These are phyloP conservation scores for Hypercompe scribonia DNA, from an alignment of 2,888 invertebrate species.

Conservation along the genomic window DNA sequence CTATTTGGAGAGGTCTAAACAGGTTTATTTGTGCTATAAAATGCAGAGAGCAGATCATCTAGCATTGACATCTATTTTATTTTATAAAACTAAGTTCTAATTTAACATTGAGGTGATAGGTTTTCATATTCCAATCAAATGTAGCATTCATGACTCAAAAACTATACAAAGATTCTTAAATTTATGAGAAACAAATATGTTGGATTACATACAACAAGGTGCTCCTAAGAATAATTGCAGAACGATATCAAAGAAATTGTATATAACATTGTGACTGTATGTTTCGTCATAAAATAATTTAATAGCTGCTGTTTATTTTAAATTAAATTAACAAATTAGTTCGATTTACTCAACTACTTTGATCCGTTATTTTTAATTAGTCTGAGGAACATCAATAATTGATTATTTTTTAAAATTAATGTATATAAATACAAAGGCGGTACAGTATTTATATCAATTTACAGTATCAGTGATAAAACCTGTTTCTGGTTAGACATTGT, in stretches of 20 bases:
- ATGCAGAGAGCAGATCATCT: conserved; percentile 45
- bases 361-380: conserved; percentile 69
- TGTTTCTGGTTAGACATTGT: conserved; percentile 26
- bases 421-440: conserved; percentile 52
- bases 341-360: conserved; percentile 62
- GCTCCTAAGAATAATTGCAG: conserved; percentile 18
- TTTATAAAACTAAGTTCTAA: conserved; percentile 43
- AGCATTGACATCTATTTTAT: conserved; percentile 43
- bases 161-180: conserved; percentile 25
- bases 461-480: conserved; percentile 25
- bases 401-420: conserved; percentile 64
- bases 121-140: conserved; percentile 43
- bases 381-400: conserved; percentile 72
- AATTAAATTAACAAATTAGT: conserved; percentile 51
- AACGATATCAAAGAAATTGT: not conserved
- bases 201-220: not conserved
- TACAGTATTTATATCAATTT: conserved; percentile 42
- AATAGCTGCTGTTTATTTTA: conserved; percentile 53
- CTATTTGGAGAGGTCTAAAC: conserved; percentile 2
- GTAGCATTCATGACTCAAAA: conserved; percentile 21
- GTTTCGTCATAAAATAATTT: conserved; percentile 38
- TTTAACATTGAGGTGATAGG: conserved; percentile 47
- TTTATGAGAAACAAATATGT: conserved; percentile 20
- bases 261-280: conserved; percentile 20
- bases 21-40: conserved; percentile 36